Evolutionary conservation across 2,113 vertebrate species (phyloP), one percentile per base, ranked within the genome.

Genomic region (Phocoena phocoena): DNA sequence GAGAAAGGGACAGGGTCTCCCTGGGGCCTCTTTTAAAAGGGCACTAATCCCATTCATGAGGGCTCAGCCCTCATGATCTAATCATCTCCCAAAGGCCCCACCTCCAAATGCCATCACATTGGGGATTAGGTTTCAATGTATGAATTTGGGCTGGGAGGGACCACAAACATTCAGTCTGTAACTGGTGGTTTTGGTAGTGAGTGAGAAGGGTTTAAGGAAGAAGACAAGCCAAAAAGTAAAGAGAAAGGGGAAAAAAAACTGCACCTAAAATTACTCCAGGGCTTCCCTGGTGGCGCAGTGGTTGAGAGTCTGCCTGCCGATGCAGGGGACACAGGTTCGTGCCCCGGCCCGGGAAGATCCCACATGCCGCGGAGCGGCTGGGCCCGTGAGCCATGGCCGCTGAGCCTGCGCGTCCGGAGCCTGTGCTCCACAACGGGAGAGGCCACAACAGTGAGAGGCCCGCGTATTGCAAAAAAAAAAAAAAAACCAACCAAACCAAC

Each of bases 201-300:
- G 10, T 17, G 5, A 67, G 13, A 44, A 41, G 8, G 8, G 31
- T 33, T 88, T 76, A 58, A 47, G n/a, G 65, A 71, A 63, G 76
- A 85, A 73, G 60, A 95, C 11, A 87, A 86, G 44, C 20, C n/a
- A 80, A 63, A 90, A 88, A 85, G 68, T 79, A 83, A 77, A 89
- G 50, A 15, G 20, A 53, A 41, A 10, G 31, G 25, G 1, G 0
- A 0, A 33, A 9, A 9, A 7, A 33, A 71, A 41, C 2, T 70
- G 4, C 26, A 55, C n/a, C 31, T 88, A 80, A 90, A 93, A 82
- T 71, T 44, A 44, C 44, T 44, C 44, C 44, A 2, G 44, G 44
- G 44, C 44, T 44, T 44, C 44, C 44, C 44, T 44, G 44, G 44
- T 44, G 44, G 44, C 44, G 8, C 44, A 44, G 44, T 44, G 44